Conservation (phyloP, 1,140 invertebrate genomes). For the Coptotermes formosanus region DNA sequence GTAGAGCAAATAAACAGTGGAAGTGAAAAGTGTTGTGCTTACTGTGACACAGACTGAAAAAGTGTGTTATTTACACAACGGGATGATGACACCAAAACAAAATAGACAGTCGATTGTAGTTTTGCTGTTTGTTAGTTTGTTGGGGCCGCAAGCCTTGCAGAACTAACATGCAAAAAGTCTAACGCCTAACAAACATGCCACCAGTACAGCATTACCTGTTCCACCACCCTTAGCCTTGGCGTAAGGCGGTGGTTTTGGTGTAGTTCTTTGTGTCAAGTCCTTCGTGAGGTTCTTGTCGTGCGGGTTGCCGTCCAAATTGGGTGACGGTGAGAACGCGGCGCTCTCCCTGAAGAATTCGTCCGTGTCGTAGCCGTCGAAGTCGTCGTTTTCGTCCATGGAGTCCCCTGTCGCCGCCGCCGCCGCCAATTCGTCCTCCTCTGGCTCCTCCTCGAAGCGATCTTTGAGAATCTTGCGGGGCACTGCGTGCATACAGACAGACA, state of each 20-base stretch:
- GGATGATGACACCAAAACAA: too few relatives aligned
- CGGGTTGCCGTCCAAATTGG: slow-evolving; percentile 43
- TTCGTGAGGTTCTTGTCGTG: background rate
- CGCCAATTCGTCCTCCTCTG: slow-evolving; percentile 68
- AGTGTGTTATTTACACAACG: too few relatives aligned
- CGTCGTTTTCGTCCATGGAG: slow-evolving; percentile 44
- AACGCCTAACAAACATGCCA: background rate
- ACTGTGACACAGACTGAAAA: too few relatives aligned
- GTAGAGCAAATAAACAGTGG: too few relatives aligned
- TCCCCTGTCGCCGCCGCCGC: slow-evolving; percentile 36
- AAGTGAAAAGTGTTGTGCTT: too few relatives aligned
- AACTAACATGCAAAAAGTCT: too few relatives aligned
- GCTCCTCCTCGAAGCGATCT: slow-evolving; percentile 69
- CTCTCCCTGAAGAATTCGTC: slow-evolving; percentile 41
- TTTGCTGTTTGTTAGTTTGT: too few relatives aligned
- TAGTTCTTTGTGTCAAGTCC: slow-evolving; percentile 13
- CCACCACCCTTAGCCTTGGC: background rate
- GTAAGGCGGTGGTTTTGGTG: background rate
- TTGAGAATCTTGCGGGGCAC: slow-evolving; percentile 80
- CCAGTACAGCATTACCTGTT: background rate
- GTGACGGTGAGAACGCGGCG: slow-evolving; percentile 52
- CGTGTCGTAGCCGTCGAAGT: slow-evolving; percentile 51
- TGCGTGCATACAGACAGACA: slow-evolving; percentile 48
- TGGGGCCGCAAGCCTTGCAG: too few relatives aligned
- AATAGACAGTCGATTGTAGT: too few relatives aligned